These are phyloP conservation scores for Colossoma macropomum DNA, from an alignment of 2,113 vertebrate species.

Conservation along the genomic window DNA sequence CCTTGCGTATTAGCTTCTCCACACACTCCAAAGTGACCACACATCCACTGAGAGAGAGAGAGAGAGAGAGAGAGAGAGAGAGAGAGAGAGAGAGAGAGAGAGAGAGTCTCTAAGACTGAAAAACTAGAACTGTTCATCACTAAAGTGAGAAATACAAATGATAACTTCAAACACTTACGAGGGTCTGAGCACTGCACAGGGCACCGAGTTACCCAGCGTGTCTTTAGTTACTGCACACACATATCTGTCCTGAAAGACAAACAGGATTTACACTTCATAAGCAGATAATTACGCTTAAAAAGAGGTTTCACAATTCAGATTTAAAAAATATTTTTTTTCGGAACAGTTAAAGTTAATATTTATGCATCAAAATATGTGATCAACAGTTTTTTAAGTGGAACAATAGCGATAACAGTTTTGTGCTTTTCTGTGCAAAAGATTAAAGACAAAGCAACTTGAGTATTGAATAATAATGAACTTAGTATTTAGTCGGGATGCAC, in stretches of 20 bases:
- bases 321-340: no score
- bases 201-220: constrained; percentile 86
- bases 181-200: constrained; percentile 84
- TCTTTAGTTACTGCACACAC: constrained; percentile 90
- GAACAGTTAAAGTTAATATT: no score
- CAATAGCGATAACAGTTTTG: no score
- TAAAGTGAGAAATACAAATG: background rate
- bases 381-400: no score
- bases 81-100: background rate
- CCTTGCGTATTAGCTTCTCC: constrained; percentile 87
- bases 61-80: background rate
- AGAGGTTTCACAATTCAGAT: no score
- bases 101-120: background rate
- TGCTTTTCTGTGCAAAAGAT: no score
- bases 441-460: no score
- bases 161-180: constrained; percentile 75
- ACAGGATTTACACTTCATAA: background rate
- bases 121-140: background rate
- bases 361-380: no score
- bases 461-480: no score
- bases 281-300: no score
- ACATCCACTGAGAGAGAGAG: constrained; percentile 72
- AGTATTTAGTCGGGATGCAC: no score
- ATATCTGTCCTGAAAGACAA: constrained; percentile 79
- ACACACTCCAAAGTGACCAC: constrained; percentile 92